Evolutionary conservation across 2,888 invertebrate species (phyloP).

Genomic region (Aphodius granarius): DNA sequence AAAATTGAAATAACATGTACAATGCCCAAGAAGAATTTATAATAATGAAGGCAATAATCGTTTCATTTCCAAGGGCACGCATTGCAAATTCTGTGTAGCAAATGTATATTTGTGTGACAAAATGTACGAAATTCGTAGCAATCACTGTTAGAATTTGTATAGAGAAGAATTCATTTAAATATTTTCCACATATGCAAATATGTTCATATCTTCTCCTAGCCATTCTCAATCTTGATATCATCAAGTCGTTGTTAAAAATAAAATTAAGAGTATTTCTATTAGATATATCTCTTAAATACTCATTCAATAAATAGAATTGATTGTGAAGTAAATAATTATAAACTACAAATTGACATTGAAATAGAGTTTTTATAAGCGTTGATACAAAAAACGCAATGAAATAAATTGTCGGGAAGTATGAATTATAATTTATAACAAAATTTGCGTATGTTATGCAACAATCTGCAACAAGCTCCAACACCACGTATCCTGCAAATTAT

Average conservation of each 20-base stretch:
- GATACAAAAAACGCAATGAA: not conserved
- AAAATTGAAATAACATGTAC: not conserved
- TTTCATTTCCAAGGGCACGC: not conserved
- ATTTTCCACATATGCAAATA: conserved; percentile 1
- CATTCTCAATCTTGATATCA: not conserved
- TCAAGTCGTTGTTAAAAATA: not conserved
- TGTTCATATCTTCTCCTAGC: conserved; percentile 3
- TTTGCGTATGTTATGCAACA: not conserved
- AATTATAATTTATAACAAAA: not conserved
- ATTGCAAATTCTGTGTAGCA: conserved; percentile 7
- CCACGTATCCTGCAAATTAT: not conserved
- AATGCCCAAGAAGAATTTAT: not conserved
- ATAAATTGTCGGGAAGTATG: not conserved
- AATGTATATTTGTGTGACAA: conserved; percentile 3
- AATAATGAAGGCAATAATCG: not conserved
- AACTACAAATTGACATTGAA: conserved; percentile 8
- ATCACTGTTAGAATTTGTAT: conserved; percentile 10
- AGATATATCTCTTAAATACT: not conserved
- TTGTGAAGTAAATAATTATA: conserved; percentile 8
- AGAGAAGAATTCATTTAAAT: conserved; percentile 2
- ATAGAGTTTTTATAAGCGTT: conserved; percentile 1
- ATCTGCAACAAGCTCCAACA: not conserved
- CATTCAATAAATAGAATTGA: not conserved
- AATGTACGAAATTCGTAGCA: not conserved
- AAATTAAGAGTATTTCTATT: not conserved